Evolutionary conservation across 2,113 vertebrate genomes (phyloP).

Genomic region (Sialia sialis): DNA sequence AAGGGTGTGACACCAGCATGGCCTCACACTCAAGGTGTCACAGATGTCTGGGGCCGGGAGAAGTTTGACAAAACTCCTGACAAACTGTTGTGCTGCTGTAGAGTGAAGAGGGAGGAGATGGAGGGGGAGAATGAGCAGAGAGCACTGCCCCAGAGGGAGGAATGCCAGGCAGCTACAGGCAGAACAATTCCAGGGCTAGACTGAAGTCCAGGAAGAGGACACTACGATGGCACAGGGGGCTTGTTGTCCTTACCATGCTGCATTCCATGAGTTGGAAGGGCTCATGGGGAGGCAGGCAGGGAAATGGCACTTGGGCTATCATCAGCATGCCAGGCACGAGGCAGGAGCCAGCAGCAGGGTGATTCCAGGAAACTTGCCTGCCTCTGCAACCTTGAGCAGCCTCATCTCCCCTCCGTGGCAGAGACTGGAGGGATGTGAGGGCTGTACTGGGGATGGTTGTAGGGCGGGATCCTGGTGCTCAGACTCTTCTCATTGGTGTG

Average conservation of each 20-base stretch:
- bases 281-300: not conserved
- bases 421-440: not conserved
- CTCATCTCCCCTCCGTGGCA: not conserved
- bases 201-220: not conserved
- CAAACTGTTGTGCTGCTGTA: not conserved
- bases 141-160: not conserved
- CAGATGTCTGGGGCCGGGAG: not conserved
- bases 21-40: not conserved
- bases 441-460: not conserved
- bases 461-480: not conserved
- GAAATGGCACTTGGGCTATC: not conserved
- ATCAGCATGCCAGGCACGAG: slow-evolving; percentile 30
- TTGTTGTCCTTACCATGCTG: not conserved
- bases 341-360: slow-evolving; percentile 1
- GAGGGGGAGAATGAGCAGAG: not conserved
- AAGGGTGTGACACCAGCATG: fast-evolving
- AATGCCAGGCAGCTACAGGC: not conserved
- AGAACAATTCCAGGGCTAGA: not conserved
- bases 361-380: not conserved
- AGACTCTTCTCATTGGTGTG: not conserved
- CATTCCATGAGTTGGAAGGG: not conserved
- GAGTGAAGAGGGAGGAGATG: not conserved
- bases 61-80: not conserved
- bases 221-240: fast-evolving
- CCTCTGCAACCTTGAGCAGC: slow-evolving; percentile 1